Evolutionary conservation across 2,113 vertebrate genomes (phyloP).

Genomic region (Crotalus tigris): DNA sequence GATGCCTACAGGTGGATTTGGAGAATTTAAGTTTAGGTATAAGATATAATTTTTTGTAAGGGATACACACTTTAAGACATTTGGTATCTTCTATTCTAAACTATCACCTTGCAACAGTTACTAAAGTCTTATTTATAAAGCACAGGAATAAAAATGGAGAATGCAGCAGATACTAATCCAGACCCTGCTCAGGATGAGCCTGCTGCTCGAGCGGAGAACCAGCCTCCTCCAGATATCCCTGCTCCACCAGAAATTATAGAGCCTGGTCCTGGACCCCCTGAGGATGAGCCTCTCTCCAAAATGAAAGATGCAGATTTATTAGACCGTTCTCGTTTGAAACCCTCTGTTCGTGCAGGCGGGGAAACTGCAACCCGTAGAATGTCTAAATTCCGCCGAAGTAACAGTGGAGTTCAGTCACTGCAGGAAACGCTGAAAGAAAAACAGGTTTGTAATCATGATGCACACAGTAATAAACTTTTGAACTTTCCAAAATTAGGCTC

Average conservation of each 20-base stretch:
- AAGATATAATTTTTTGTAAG: not conserved
- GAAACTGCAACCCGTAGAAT: not conserved
- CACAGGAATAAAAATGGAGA: conserved; percentile 50
- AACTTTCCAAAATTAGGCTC: not conserved
- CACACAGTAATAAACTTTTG: not conserved
- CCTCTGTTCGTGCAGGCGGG: not conserved
- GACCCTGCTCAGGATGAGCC: not conserved
- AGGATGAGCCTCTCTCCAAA: not conserved
- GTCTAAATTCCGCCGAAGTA: conserved; percentile 47
- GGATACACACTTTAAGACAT: not conserved
- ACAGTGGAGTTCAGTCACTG: conserved; percentile 51
- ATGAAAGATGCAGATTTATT: not conserved
- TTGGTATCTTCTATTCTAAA: not conserved
- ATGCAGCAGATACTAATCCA: not conserved
- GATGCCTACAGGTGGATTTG: not conserved
- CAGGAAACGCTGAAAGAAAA: conserved; percentile 70
- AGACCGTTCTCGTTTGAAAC: rapidly evolving
- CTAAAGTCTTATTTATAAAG: not conserved
- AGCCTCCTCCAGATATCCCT: not conserved
- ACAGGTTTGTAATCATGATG: conserved; percentile 63
- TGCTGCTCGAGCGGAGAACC: not conserved
- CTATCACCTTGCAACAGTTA: not conserved
- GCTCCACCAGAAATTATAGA: not conserved
- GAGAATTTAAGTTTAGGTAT: not conserved
- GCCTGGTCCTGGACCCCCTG: not conserved